Base-by-base conservation (phyloP, 2,797 vertebrate species). In the Denticeps clupeoides region DNA sequence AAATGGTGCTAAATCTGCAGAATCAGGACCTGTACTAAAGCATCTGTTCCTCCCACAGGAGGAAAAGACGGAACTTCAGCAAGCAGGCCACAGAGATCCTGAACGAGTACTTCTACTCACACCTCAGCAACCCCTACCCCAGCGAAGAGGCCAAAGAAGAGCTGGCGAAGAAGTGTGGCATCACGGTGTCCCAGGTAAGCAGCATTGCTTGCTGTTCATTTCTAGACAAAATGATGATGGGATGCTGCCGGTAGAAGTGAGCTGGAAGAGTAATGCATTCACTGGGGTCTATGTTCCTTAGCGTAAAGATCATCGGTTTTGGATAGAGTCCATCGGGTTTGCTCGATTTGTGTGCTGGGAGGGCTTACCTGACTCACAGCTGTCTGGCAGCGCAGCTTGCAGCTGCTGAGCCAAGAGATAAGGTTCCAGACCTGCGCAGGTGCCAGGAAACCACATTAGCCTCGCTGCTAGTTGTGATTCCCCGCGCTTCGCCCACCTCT, bases 101-200 rank as follows among this genome's bases (percentile, higher is more conserved):
- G 73, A 90, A 90, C 0, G 88, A 90, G 73, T 90, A 90, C 78
- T 90, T 90, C 75, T 89, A 90, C 73, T 90, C 87, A 41, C 87
- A 90, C 77, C 86, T 90, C 77, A 88, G 86, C 65, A 90, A 90
- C 70, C 88, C 88, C 33, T 90, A 90, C 72, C 88, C 88, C 69
- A 90, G 87, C 59, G 88, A 90, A 78, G 88, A 90, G 83, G 87
- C 88, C 82, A 90, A 90, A 82, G 87, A 90, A 68, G 88, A 90
- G 76, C 85, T 90, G 75, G 88, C 88, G 65, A 90, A 89, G 75
- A 90, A 90, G 62, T 90, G 87, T 78, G 85, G 84, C 69, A 89
- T 89, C 70, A 87, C 84, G 2, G 84, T 90, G 69, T 89, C 87
- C 0, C 87, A 90, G 85, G 87, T 90, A 31, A 75, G 78, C 18